phyloP scores from a whole-genome alignment of 2,113 vertebrate species.

The Diadophis punctatus region DNA sequence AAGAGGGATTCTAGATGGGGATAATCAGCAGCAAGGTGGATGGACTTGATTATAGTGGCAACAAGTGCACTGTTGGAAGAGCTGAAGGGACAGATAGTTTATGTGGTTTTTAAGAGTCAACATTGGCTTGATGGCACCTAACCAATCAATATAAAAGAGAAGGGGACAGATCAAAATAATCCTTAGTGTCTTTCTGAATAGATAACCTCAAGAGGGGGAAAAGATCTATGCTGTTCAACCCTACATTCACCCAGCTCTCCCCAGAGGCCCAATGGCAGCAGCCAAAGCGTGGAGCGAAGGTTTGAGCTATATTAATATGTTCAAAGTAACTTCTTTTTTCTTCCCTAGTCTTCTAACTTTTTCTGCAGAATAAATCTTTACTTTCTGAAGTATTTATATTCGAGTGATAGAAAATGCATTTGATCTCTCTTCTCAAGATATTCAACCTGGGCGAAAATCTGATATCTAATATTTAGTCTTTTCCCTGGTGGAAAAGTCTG shows the following conservation, averaged over 20 bases:
- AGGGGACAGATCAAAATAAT: background rate
- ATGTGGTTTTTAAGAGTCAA: background rate
- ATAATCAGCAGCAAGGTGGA: background rate
- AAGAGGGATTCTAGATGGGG: background rate
- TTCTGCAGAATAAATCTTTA: background rate
- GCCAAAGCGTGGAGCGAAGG: background rate
- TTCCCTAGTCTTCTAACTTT: background rate
- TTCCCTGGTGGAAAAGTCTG: slow-evolving; percentile 7
- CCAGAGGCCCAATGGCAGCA: background rate
- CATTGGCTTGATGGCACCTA: background rate
- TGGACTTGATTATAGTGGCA: background rate
- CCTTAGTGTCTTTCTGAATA: background rate
- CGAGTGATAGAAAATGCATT: slow-evolving; percentile 3
- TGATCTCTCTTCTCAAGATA: slow-evolving; percentile 4
- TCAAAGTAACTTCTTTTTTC: background rate
- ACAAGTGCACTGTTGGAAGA: background rate
- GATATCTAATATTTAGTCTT: slow-evolving; percentile 33
- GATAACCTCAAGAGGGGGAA: background rate
- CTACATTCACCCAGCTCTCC: background rate
- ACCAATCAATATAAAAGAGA: background rate
- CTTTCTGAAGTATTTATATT: slow-evolving; percentile 14
- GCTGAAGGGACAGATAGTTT: background rate
- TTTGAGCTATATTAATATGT: background rate
- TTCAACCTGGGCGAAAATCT: background rate
- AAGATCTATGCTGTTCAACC: background rate